Base-by-base conservation (phyloP, 2,113 vertebrate genomes). In the Siphamia tubifer region DNA sequence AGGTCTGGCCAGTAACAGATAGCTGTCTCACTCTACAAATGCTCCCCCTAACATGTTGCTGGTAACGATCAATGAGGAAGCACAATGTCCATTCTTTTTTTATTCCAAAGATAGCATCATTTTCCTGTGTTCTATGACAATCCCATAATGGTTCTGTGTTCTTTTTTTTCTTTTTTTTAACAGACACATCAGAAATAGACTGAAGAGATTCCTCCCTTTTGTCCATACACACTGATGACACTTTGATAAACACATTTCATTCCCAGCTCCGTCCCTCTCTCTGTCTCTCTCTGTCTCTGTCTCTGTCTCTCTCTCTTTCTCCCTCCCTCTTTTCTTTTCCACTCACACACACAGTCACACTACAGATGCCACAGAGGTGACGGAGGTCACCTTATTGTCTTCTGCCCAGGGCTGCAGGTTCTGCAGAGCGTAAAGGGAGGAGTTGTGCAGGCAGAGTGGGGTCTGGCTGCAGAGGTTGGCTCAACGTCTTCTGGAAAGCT, bases 381-480 rank as follows among this genome's bases (percentile, higher is more conserved):
- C 95, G 1, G 95, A 96, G 38, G 96, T 94, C 92, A 97, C 95
- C 89, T 97, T 96, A 93, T 95, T 95, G 86, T 98, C 96, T 57
- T 98, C 96, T 0, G 96, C 97, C 97, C 97, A 99, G 58, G 97
- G 97, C 92, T 99, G 97, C 71, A 99, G 93, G 92, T 98, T 98
- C 94, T 99, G 97, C 89, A 98, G 92, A 81, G 96, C 95, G 79
- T 94, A 96, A 61, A 99, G 95, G 3, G 98, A 99, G 65, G 98
- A 96, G 91, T 99, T 99, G 93, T 99, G 97, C 87, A 97, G 93
- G 87, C 98, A 99, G 77, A 99, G 94, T 0, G 96, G 96, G 96
- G 92, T 99, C 98, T 11, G 94, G 96, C 54, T 96, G 95, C 87
- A 96, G 91, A 6, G 96, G 94, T 82, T 95, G 93, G 44, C 91